A percentile compares a stretch with the other conserved stretches of the same genome.
Conservation (phyloP, 2,797 vertebrate genomes). For the Alca torda region DNA sequence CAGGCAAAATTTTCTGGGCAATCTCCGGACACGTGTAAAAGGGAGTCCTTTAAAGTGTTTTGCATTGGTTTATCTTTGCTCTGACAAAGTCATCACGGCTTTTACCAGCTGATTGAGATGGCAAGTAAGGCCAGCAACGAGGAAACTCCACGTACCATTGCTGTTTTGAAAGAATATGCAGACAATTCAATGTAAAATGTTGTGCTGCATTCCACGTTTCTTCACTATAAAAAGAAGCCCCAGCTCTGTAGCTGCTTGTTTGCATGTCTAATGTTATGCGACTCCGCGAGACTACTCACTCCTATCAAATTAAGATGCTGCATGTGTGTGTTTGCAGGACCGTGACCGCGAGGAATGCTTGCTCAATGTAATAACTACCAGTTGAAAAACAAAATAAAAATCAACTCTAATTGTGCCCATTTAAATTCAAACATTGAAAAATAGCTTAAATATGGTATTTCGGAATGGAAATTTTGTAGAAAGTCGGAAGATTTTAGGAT, state of each 20-base stretch:
- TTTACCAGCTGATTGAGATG: neutral
- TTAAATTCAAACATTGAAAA: conserved; percentile 49
- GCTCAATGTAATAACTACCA: conserved; percentile 52
- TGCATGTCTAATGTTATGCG: neutral
- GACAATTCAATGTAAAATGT: neutral
- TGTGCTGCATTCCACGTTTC: neutral
- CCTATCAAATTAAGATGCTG: conserved; percentile 28
- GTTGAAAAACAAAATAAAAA: conserved; percentile 60
- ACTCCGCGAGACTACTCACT: neutral
- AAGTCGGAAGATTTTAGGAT: conserved; percentile 35
- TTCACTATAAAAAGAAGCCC: neutral
- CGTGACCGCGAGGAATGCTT: neutral
- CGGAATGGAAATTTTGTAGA: conserved; percentile 19
- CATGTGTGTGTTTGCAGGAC: conserved; percentile 24
- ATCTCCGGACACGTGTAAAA: neutral
- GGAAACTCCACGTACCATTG: neutral
- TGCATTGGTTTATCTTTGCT: neutral
- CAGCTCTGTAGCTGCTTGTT: neutral
- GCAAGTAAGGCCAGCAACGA: neutral
- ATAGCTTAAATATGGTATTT: conserved; percentile 63
- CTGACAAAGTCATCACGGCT: neutral
- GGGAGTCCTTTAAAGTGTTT: neutral
- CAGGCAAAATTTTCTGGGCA: neutral
- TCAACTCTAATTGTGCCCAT: conserved; percentile 57
- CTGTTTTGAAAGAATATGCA: neutral